Percentiles rank a stretch among this genome's conserved stretches.
phyloP scores from a whole-genome alignment of 2,797 vertebrate genomes.

The Apogon talboti region DNA sequence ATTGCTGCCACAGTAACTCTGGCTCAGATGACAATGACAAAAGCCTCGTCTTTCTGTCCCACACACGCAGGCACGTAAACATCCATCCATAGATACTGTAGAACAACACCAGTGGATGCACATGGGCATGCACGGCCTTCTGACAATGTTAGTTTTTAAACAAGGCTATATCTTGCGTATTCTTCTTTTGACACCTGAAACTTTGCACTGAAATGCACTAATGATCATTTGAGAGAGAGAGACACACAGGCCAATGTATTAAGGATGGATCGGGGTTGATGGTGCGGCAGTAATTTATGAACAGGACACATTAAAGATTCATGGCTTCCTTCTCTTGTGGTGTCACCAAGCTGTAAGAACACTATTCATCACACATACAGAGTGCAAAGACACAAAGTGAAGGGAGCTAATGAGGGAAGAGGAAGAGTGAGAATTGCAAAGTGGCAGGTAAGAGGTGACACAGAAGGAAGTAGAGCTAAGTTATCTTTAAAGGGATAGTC shows the following conservation, averaged over 20 bases:
- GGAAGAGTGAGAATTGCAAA: constrained; percentile 14
- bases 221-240: constrained; percentile 37
- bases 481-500: background rate
- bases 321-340: constrained; percentile 64
- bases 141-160: background rate
- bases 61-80: background rate
- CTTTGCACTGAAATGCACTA: constrained; percentile 13
- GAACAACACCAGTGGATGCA: no score
- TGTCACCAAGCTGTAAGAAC: constrained; percentile 60
- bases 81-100: background rate
- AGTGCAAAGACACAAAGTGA: constrained; percentile 25
- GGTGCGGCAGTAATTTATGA: constrained; percentile 76
- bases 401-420: constrained; percentile 16
- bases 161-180: background rate
- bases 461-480: background rate
- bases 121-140: background rate
- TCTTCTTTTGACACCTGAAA: background rate
- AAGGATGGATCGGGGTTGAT: constrained; percentile 49
- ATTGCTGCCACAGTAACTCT: constrained; percentile 66
- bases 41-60: constrained; percentile 17
- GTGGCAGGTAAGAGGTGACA: constrained; percentile 15
- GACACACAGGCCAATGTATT: constrained; percentile 42
- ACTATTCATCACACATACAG: constrained; percentile 70
- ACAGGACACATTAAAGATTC: constrained; percentile 79
- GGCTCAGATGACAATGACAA: constrained; percentile 57